Base-by-base conservation (phyloP, 2,888 invertebrate species). In the Caenorhabditis sp. region DNA sequence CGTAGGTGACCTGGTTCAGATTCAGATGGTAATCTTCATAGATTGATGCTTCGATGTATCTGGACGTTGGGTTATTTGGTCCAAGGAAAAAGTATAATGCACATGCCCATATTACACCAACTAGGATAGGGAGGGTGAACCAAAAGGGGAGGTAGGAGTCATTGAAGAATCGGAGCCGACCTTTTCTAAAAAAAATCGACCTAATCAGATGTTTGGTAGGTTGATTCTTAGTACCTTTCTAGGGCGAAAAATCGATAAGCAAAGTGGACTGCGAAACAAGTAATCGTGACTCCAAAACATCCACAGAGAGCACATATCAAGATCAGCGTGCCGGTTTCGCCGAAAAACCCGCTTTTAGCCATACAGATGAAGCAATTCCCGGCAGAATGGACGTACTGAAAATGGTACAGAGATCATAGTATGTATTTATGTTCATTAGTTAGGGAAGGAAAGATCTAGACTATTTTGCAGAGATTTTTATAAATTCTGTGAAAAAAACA, bases 361-460 rank as follows among this genome's bases (percentile, higher is more conserved):
- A 43, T 43, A 7, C 5, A 5, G 8, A 17, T 14, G 14, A 43
- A 43, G 14, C 43, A 43, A 7, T 43, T 10, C 2, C 17, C 43
- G 17, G 14, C 14, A 17, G 61, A 61, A 43, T 70, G 70, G 26
- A 70, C 57, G 23, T 26, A 70, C 70, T 70, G 65, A 53, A 69
- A 61, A 31, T 31, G 31, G 10, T 4, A 27, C 17, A 1, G 38
- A 59, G 21, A 53, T n/a, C n/a, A 52, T 36, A n/a, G n/a, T n/a
- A n/a, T n/a, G n/a, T n/a, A n/a, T n/a, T n/a, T n/a, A n/a, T n/a
- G n/a, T n/a, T n/a, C n/a, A n/a, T n/a, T n/a, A n/a, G n/a, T n/a
- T n/a, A n/a, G n/a, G n/a, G n/a, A n/a, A n/a, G n/a, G n/a, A n/a
- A n/a, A n/a, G n/a, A n/a, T n/a, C n/a, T n/a, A n/a, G n/a, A n/a